Base-by-base conservation (phyloP, 2,113 vertebrate species). In the Tenebrosternarchus preto region DNA sequence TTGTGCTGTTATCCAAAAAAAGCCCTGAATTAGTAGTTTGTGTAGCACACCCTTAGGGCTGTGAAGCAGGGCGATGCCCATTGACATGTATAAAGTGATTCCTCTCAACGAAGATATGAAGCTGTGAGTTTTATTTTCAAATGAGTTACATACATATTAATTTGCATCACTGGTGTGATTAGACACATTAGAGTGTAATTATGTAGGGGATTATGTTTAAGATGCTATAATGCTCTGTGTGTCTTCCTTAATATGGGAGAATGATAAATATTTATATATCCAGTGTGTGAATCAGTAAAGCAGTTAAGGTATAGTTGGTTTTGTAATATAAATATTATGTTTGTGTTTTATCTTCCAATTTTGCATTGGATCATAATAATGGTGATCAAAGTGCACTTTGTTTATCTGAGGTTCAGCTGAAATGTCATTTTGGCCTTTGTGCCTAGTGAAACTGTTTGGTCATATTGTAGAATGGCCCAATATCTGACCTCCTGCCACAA, bases 21-120 rank as follows among this genome's bases (percentile, higher is more conserved):
- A 20, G 84, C 77, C 86, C 72, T 46, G 82, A 84, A 85, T 82
- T 80, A 90, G 90, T 91, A 81, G 88, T 76, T 85, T 73, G 83
- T 78, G 17, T 64, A 74, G 31, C 86, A 84, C 73, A 78, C 81
- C 66, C 87, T 91, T 88, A 66, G 27, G 43, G 20, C 9, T 9
- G 22, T 68, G 53, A 55, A 19, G 63, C 63, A 66, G 63, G 16
- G 33, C 36, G 46, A 29, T 77, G 27, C 60, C 74, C 50, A 39
- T 29, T 64, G 5, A 63, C 22, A 76, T 60, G 55, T 64, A 64
- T 57, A 5, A 57, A 72, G 69, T 55, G 25, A 36, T 67, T 73
- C 50, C 50, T 82, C 60, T 57, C 59, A 20, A 17, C 24, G 24
- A 73, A 59, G n/a, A 66, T 33, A 73, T 4, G 3, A 59, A 72